A percentile compares a stretch with the other conserved stretches of the same genome.
Evolutionary conservation across 2,797 vertebrate species (phyloP).

Genomic region (Sphenodon punctatus): DNA sequence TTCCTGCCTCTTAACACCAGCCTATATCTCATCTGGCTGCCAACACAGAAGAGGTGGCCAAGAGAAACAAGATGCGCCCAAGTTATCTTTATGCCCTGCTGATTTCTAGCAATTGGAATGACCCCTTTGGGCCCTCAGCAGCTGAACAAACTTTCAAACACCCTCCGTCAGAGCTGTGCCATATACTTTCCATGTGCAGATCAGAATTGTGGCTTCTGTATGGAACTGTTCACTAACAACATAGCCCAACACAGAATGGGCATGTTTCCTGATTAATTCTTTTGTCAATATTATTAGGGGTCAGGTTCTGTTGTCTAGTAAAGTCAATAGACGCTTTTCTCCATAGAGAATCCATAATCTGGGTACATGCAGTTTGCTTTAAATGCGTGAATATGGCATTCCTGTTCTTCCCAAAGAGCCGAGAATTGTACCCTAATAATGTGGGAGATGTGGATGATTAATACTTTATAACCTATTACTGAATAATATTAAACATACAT

Average conservation of each 20-base stretch:
- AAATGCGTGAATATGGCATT: conserved; percentile 17
- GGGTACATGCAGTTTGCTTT: neutral
- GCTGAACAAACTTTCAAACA: neutral
- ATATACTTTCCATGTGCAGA: neutral
- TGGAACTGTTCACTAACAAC: neutral
- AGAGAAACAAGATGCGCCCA: neutral
- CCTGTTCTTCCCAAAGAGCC: neutral
- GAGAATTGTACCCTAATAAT: conserved; percentile 8
- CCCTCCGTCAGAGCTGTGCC: neutral
- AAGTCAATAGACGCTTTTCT: neutral
- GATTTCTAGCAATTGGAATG: neutral
- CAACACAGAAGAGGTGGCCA: neutral
- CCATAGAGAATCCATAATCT: neutral
- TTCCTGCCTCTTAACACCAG: neutral
- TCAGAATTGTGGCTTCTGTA: neutral
- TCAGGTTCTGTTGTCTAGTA: neutral
- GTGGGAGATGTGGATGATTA: neutral
- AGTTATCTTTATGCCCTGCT: neutral
- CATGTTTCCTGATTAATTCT: neutral
- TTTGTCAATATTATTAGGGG: rapidly evolving
- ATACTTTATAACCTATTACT: neutral
- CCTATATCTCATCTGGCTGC: neutral
- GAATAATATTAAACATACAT: neutral
- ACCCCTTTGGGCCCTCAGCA: neutral
- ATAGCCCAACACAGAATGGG: neutral